A percentile compares a stretch with the other conserved stretches of the same genome.
Evolutionary conservation across 1,140 invertebrate genomes (phyloP).

Genomic region (Vollenhovia emeryi): DNA sequence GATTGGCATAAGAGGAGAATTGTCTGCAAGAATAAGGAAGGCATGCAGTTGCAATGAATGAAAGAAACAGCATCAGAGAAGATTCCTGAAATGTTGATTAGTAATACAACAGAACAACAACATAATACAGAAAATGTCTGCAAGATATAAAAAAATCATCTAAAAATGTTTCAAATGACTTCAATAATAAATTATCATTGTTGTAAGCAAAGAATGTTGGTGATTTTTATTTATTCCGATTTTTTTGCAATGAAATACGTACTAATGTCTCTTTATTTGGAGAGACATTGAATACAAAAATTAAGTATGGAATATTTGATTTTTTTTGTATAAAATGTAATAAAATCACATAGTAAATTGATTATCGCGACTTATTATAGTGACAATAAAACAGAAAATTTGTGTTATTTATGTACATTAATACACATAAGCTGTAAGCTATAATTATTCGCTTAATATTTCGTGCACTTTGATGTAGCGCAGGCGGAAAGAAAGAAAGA

Average conservation of each 20-base stretch:
- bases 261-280: not conserved
- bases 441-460: not conserved
- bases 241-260: not conserved
- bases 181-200: not conserved
- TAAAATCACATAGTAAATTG: not conserved
- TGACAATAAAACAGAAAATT: not conserved
- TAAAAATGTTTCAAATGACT: not conserved
- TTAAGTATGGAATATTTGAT: not conserved
- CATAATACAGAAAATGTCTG: not conserved
- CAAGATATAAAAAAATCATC: not conserved
- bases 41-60: not conserved
- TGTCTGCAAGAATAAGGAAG: not conserved
- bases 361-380: not conserved
- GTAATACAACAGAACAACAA: no score
- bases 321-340: not conserved
- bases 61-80: not conserved
- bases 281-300: not conserved
- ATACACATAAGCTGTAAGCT: not conserved
- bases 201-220: not conserved
- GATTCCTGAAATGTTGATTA: not conserved
- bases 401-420: slow-evolving; percentile 2
- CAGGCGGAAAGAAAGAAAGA: not conserved
- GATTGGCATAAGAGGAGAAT: not conserved
- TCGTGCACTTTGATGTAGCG: not conserved
- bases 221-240: not conserved